Percentiles rank a stretch among this genome's conserved stretches.
Conservation (phyloP, 2,797 vertebrate species). For the Sebastes minor region DNA sequence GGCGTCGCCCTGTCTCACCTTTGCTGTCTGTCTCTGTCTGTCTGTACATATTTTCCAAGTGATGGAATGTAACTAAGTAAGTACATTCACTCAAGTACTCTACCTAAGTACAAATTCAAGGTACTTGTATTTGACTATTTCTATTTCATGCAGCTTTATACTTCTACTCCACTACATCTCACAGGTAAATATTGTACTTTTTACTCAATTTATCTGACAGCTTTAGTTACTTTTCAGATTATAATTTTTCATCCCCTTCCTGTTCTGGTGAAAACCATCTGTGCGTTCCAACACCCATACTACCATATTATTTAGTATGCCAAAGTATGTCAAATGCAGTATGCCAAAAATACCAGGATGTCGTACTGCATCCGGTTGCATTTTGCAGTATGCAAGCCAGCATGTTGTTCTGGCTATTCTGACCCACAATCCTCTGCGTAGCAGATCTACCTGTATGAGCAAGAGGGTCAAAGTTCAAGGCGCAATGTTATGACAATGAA, state of each 20-base stretch:
- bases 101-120: not conserved
- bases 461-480: not conserved
- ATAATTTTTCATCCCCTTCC: not conserved
- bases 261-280: not conserved
- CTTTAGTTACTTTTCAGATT: not conserved
- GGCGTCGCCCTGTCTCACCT: slow-evolving; percentile 46
- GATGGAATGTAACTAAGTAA: not conserved
- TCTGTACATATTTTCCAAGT: not conserved
- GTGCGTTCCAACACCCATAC: accelerated
- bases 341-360: not conserved
- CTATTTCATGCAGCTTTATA: not conserved
- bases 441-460: too few species aligned
- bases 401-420: not conserved
- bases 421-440: not conserved
- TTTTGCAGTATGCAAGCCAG: not conserved
- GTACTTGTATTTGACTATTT: not conserved
- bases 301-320: not conserved
- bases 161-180: not conserved
- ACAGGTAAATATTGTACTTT: not conserved
- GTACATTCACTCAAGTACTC: not conserved
- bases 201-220: not conserved
- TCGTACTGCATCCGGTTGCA: not conserved
- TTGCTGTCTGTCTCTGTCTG: slow-evolving; percentile 7
- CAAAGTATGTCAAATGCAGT: not conserved
- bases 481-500: not conserved